Conservation (phyloP, 2,113 vertebrate genomes). For the Mystacornis crossleyi region DNA sequence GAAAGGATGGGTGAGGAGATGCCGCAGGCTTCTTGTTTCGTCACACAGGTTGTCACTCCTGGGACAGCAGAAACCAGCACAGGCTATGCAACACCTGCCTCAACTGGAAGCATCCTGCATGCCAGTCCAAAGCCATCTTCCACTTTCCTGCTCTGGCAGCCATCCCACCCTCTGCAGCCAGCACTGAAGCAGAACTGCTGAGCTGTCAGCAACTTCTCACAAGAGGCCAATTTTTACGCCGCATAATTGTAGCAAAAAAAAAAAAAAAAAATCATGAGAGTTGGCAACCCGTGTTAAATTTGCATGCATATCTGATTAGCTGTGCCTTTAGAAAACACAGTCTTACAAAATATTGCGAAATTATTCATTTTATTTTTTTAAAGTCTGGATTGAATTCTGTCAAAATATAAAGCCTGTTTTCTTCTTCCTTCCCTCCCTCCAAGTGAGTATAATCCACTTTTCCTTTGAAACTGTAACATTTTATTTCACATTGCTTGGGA, state of each 20-base stretch:
- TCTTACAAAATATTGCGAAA: constrained; percentile 59
- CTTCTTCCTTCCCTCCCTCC: constrained; percentile 14
- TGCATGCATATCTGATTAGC: constrained; percentile 57
- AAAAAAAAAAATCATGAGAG: background rate
- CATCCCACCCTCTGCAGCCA: constrained; percentile 61
- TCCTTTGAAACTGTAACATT: constrained; percentile 42
- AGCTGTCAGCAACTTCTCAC: constrained; percentile 65
- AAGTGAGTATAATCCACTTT: constrained; percentile 48
- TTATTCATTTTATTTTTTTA: constrained; percentile 33
- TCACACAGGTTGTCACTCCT: background rate
- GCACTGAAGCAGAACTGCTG: constrained; percentile 61
- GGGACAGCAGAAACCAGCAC: background rate
- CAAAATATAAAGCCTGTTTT: constrained; percentile 49
- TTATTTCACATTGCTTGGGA: constrained; percentile 31
- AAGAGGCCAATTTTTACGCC: constrained; percentile 60
- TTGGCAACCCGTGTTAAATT: background rate
- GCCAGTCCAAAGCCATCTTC: constrained; percentile 8
- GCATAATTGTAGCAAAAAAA: constrained; percentile 51
- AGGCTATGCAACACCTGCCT: constrained; percentile 34
- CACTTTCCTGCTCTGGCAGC: constrained; percentile 8
- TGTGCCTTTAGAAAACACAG: constrained; percentile 28
- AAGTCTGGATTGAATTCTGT: constrained; percentile 35
- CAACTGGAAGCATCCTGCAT: background rate
- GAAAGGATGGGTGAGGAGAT: background rate
- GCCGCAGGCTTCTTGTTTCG: background rate